Evolutionary conservation across 2,888 invertebrate species (phyloP).

Genomic region (Perithous albicinctus): DNA sequence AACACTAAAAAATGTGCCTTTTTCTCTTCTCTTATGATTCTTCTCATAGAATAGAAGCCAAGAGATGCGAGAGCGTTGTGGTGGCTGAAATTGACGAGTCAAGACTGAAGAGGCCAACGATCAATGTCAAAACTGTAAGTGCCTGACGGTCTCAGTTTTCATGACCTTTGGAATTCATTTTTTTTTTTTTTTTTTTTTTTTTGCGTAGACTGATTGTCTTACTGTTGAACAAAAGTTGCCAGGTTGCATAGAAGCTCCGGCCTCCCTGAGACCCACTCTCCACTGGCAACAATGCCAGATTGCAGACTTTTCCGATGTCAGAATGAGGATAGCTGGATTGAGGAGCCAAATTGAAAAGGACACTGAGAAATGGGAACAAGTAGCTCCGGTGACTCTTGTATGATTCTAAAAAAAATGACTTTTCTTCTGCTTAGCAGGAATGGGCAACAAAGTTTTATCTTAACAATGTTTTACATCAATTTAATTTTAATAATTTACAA

Average conservation of each 20-base stretch:
- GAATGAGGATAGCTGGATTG: constrained; percentile 85
- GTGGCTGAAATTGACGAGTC: constrained; percentile 77
- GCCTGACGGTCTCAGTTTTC: background rate
- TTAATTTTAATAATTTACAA: too few relatives aligned
- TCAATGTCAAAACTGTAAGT: constrained; percentile 74
- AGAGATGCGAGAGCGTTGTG: constrained; percentile 79
- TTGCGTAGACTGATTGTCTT: background rate
- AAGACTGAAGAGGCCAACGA: constrained; percentile 73
- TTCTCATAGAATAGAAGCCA: constrained; percentile 79
- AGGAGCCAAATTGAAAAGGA: constrained; percentile 74
- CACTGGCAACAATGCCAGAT: constrained; percentile 90
- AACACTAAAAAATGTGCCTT: too few relatives aligned
- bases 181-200: background rate
- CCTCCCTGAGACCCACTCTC: constrained; percentile 83
- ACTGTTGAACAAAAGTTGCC: constrained; percentile 79
- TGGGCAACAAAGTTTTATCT: background rate
- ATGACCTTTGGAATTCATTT: background rate
- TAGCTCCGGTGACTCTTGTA: constrained; percentile 57
- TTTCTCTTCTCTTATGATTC: constrained; percentile 14
- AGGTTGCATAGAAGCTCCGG: constrained; percentile 85
- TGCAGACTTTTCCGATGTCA: constrained; percentile 88
- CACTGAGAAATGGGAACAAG: constrained; percentile 68
- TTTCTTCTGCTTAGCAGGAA: background rate
- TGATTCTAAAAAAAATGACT: background rate
- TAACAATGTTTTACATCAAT: too few relatives aligned